Percentiles rank a stretch among this genome's conserved stretches.
Conservation (phyloP, 2,797 vertebrate species). For the Crenichthys baileyi region DNA sequence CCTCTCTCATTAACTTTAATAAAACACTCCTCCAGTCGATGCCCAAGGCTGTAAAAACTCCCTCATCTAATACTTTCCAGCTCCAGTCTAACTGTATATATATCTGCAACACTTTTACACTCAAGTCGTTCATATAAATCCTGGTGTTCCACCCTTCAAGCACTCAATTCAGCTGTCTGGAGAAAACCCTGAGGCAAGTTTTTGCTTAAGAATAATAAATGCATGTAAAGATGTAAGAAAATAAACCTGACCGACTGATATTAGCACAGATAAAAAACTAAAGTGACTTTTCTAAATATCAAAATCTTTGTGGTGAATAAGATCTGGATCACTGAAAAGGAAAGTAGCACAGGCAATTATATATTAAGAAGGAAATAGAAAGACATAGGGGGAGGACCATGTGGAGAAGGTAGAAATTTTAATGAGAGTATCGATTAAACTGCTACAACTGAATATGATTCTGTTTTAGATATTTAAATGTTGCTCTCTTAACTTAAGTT, state of each 20-base stretch:
- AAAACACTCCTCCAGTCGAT: slow-evolving; percentile 74
- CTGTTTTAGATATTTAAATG: slow-evolving; percentile 2
- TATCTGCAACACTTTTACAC: slow-evolving; percentile 55
- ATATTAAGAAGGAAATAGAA: not conserved
- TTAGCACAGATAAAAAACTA: not conserved
- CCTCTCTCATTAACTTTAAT: slow-evolving; percentile 75
- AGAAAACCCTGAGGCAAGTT: slow-evolving; percentile 2
- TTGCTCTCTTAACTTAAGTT: not conserved
- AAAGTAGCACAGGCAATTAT: slow-evolving; percentile 4
- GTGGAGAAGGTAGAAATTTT: not conserved
- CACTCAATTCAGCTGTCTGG: slow-evolving; percentile 4
- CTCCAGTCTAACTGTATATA: slow-evolving; percentile 31
- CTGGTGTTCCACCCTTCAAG: slow-evolving; percentile 20
- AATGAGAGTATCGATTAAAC: not conserved
- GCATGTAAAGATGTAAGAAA: not conserved
- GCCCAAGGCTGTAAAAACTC: slow-evolving; percentile 65
- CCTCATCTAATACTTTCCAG: slow-evolving; percentile 48
- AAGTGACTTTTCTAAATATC: not conserved
- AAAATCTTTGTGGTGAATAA: slow-evolving; percentile 3
- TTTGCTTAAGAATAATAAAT: slow-evolving; percentile 18
- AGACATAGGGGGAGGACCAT: not conserved
- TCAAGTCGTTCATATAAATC: slow-evolving; percentile 31
- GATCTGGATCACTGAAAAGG: not conserved
- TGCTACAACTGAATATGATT: not conserved
- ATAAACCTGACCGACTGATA: slow-evolving; percentile 13